These are phyloP conservation scores for Strix uralensis DNA, from an alignment of 2,113 vertebrate genomes.

Conservation along the genomic window DNA sequence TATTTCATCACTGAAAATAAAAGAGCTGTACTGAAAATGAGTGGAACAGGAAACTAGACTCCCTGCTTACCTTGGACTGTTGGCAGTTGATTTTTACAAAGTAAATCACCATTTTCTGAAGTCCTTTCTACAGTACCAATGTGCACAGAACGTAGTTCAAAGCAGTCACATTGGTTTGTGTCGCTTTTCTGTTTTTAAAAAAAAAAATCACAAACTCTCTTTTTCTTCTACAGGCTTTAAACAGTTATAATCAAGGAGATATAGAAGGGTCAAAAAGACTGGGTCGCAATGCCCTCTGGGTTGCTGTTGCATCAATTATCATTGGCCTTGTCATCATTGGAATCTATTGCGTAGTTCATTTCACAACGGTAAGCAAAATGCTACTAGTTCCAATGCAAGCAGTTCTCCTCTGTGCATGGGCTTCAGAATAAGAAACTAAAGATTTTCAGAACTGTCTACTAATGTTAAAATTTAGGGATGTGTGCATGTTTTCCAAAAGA, in stretches of 20 bases:
- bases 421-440: background rate
- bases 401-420: background rate
- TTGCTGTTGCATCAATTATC: conserved; percentile 82
- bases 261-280: conserved; percentile 81
- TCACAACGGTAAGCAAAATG: conserved; percentile 76
- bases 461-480: background rate
- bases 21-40: background rate
- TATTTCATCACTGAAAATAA: background rate
- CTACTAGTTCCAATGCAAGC: background rate
- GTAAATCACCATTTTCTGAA: background rate
- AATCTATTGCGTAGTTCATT: conserved; percentile 78
- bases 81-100: background rate
- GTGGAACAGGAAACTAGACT: background rate
- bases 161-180: background rate
- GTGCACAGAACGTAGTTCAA: background rate
- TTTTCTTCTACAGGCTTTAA: conserved; percentile 78
- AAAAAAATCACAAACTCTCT: background rate
- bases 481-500: background rate
- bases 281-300: conserved; percentile 83
- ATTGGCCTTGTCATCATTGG: conserved; percentile 82
- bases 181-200: background rate
- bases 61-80: background rate
- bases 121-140: background rate
- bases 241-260: conserved; percentile 85
- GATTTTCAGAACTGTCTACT: background rate